These are phyloP conservation scores for Ypsolopha scabrella DNA, from an alignment of 2,888 invertebrate species.

Conservation along the genomic window DNA sequence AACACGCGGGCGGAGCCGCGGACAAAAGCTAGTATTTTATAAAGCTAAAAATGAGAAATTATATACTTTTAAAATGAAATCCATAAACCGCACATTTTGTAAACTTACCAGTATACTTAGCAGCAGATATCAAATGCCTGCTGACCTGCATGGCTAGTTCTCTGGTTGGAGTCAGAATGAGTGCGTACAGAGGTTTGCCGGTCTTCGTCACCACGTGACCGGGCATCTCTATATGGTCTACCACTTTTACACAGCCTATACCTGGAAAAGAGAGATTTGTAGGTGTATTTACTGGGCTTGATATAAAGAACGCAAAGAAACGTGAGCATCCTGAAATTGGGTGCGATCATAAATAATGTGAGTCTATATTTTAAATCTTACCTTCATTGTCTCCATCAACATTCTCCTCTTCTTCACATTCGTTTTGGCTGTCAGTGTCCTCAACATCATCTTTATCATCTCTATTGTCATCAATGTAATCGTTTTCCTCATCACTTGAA, in stretches of 20 bases:
- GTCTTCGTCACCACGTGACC: slow-evolving; percentile 34
- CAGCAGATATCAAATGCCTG: slow-evolving; percentile 82
- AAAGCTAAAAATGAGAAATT: no score
- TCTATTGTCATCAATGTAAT: slow-evolving; percentile 11
- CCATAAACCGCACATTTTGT: not conserved
- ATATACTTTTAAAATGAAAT: no score
- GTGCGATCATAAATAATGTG: no score
- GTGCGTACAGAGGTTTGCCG: slow-evolving; percentile 77
- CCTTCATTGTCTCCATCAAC: not conserved
- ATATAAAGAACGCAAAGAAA: no score
- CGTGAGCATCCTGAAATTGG: no score
- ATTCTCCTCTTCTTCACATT: slow-evolving; percentile 26
- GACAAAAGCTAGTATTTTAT: no score
- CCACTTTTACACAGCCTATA: slow-evolving; percentile 72
- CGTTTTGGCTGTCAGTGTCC: slow-evolving; percentile 14
- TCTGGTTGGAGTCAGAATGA: slow-evolving; percentile 95
- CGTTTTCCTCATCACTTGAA: slow-evolving; percentile 24
- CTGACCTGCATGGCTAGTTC: slow-evolving; percentile 96
- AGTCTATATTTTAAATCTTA: not conserved
- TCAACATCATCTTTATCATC: slow-evolving; percentile 14
- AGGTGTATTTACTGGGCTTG: no score
- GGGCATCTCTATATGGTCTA: slow-evolving; percentile 60
- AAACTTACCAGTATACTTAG: slow-evolving; percentile 79
- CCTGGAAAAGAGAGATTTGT: slow-evolving; percentile 27
- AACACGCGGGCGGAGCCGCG: no score